Evolutionary conservation across 2,888 invertebrate species (phyloP), one percentile per base, ranked within the genome.

Genomic region (Physocephala rufipes): DNA sequence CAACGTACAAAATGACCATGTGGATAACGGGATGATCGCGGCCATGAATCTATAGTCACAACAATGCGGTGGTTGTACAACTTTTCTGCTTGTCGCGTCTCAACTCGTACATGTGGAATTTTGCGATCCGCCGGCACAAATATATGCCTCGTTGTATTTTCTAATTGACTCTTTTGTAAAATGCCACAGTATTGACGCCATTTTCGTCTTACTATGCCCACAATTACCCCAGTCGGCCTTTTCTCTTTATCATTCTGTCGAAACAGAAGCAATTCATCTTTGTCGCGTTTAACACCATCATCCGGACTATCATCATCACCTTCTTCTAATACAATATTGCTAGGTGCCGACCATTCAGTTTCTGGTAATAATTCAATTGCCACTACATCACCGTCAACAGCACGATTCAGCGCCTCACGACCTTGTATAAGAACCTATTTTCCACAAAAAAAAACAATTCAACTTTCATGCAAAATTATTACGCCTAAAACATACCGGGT

Each of bases 101-200:
- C 98, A 67, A 99, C 96, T 43, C 97, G 90, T 58, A 99, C 94
- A 84, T 96, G 94, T 0, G 99, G 99, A 72, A 99, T 94, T 77
- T 94, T 92, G 73, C 93, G 91, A 83, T 99, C 98, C 0, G 98
- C 95, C 26, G 99, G 97, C 1, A 96, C 90, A 87, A 99, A 99
- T 2, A 99, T 87, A 83, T 98, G 97, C 26, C 93, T 89, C 0
- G 89, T 87, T 0, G 89, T 88, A 58, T 90, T 92, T 83, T 90
- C 90, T 55, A 94, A 87, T 24, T 90, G 88, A 81, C 92, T 94
- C 0, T 92, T 91, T 84, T 95, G 91, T 70, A 99, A 86, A 78
- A 99, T 96, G 16, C 99, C 99, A 87, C 99, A 99, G 86, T 98
- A 99, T 82, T 97, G 98, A 53, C 97, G 88, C 97, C 99, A 98